Base-by-base conservation (phyloP, 2,797 vertebrate genomes). In the Channallabes apus region DNA sequence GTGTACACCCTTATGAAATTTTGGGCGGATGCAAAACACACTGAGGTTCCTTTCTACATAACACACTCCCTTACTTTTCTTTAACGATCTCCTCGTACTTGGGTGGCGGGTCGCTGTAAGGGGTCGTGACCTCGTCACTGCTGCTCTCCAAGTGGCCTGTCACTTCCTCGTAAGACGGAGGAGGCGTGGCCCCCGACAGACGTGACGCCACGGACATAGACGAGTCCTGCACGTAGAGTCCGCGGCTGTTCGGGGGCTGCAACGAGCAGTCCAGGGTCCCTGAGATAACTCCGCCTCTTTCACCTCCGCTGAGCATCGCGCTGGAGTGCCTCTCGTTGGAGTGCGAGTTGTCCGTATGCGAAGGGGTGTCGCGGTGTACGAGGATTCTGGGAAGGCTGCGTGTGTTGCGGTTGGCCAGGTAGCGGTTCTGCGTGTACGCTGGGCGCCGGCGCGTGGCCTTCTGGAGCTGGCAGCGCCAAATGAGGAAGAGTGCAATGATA, bases 381-480 rank as follows among this genome's bases (percentile, higher is more conserved):
- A 97, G 95, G 83, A 97, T 96, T 71, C 96, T 90, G 1, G 96
- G 96, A 22, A 97, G 93, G 90, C 94, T 96, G 87, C 96, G 94
- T 22, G 93, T 92, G 0, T 94, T 89, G 35, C 96, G 95, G 80
- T 92, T 96, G 83, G 94, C 94, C 88, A 97, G 89, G 93, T 96
- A 97, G 65, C 94, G 96, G 90, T 94, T 97, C 91, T 97, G 96
- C 62, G 96, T 94, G 17, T 97, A 97, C 6, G 96, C 95, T 0
- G 96, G 96, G 20, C 95, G 95, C 38, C 96, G 95, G 1, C 94
- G 96, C 0, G 95, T 96, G 80, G 95, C 96, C 83, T 97, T 97
- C 87, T 97, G 96, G 61, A 97, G 94, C 90, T 97, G 96, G 91
- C 96, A 97, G 88, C 96, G 95, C 97, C 97, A 98, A 82, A 97